Conservation (phyloP, 2,113 vertebrate species). For the Syrrhaptes paradoxus region DNA sequence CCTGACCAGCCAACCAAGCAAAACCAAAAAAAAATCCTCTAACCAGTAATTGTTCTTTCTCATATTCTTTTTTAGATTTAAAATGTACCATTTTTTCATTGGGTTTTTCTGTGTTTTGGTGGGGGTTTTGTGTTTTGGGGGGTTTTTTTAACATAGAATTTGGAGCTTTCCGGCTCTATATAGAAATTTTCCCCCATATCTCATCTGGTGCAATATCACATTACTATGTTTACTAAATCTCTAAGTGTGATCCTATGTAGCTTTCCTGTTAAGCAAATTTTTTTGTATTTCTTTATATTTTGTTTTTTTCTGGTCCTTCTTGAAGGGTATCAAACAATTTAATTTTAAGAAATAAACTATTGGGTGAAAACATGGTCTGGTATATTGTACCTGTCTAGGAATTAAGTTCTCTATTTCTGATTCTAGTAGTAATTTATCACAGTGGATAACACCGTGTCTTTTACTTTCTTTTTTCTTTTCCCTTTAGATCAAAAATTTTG, state of each 20-base stretch:
- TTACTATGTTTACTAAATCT: neutral
- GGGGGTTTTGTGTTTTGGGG: no score
- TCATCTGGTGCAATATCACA: neutral
- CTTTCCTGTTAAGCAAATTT: neutral
- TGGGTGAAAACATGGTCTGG: neutral
- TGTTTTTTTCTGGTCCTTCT: neutral
- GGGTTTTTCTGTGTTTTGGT: neutral
- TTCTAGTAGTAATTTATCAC: neutral
- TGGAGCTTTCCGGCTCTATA: neutral
- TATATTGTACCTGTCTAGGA: neutral
- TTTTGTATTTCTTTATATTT: neutral
- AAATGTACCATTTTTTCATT: neutral
- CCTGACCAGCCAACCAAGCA: neutral
- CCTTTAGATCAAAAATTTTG: neutral
- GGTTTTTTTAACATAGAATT: neutral
- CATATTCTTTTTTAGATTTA: neutral
- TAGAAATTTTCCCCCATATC: neutral
- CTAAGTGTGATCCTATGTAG: neutral
- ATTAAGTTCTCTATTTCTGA: neutral
- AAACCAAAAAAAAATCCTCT: neutral
- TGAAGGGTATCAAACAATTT: neutral
- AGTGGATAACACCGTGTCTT: neutral
- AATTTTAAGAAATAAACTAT: neutral
- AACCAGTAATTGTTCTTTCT: neutral
- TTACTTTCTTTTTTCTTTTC: neutral